Conservation (phyloP, 2,113 vertebrate species). For the Petrocephalus microphthalmus region DNA sequence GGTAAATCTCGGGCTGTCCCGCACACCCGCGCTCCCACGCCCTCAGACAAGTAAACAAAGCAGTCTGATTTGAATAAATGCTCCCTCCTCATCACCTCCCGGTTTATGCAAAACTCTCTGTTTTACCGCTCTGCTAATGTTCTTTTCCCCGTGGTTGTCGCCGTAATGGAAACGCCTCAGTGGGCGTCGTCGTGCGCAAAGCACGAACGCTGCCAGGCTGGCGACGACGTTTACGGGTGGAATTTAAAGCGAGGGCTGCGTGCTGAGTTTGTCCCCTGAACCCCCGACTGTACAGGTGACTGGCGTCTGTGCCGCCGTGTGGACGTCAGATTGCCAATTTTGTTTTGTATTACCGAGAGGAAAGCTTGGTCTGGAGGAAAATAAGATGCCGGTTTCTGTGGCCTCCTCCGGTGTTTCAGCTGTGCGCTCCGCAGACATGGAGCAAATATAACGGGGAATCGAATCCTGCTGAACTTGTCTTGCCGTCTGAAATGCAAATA, state of each 20-base stretch:
- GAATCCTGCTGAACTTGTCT: background rate
- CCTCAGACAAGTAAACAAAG: background rate
- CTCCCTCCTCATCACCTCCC: too few species aligned
- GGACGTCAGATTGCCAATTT: background rate
- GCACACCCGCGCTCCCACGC: background rate
- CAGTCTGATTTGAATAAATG: background rate
- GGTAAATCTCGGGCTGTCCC: background rate
- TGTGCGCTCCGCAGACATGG: background rate
- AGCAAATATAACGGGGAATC: background rate
- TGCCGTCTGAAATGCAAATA: background rate
- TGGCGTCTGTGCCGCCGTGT: background rate
- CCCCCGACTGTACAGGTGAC: background rate
- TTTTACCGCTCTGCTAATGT: background rate
- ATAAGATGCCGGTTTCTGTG: background rate
- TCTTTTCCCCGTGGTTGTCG: background rate
- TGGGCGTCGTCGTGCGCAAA: background rate
- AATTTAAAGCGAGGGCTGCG: background rate
- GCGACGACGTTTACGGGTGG: background rate
- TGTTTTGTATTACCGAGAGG: conserved; percentile 4
- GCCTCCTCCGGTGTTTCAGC: background rate
- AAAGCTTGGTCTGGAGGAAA: background rate
- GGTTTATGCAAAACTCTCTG: background rate
- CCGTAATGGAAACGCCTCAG: background rate
- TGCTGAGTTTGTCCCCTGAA: background rate
- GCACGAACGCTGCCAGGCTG: background rate